Percentiles rank a stretch among this genome's conserved stretches.
phyloP scores from a whole-genome alignment of 2,888 invertebrate genomes.

The Anoncus sp. region DNA sequence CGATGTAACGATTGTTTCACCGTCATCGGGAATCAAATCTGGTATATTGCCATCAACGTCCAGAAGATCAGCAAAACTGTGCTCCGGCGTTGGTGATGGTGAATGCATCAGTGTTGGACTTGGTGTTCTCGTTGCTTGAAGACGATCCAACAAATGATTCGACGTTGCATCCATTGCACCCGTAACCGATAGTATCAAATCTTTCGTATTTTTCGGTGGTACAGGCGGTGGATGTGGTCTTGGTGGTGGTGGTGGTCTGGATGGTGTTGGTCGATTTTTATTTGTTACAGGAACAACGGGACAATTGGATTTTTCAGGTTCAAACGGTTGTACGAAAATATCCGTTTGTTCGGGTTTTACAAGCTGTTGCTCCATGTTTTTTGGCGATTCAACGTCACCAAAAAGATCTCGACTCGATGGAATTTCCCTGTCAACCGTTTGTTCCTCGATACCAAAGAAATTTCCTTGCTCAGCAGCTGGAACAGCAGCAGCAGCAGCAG shows the following conservation, averaged over 20 bases:
- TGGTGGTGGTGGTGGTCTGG: constrained; percentile 83
- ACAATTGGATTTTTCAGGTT: constrained; percentile 37
- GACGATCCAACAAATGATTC: constrained; percentile 91
- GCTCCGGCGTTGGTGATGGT: constrained; percentile 92
- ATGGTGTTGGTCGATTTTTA: constrained; percentile 69
- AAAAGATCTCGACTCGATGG: constrained; percentile 45
- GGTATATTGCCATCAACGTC: constrained; percentile 85
- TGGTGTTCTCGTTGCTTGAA: constrained; percentile 93
- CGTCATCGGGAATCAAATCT: constrained; percentile 81
- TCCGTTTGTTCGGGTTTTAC: constrained; percentile 6
- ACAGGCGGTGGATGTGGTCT: constrained; percentile 86
- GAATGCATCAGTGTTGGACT: constrained; percentile 95
- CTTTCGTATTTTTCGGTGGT: constrained; percentile 93
- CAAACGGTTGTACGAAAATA: constrained; percentile 39
- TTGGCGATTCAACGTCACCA: constrained; percentile 49
- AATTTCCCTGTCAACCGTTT: constrained; percentile 18
- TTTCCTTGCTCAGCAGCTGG: constrained; percentile 47
- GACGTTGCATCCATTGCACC: constrained; percentile 96
- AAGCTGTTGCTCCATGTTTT: constrained; percentile 39
- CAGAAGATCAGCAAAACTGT: constrained; percentile 86
- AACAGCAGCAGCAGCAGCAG: no score
- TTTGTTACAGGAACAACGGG: constrained; percentile 59
- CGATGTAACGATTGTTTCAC: constrained; percentile 55
- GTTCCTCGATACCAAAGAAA: constrained; percentile 60
- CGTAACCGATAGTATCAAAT: constrained; percentile 93